These are phyloP conservation scores for Spheniscus mendiculus DNA, from an alignment of 2,113 vertebrate genomes.

Conservation along the genomic window DNA sequence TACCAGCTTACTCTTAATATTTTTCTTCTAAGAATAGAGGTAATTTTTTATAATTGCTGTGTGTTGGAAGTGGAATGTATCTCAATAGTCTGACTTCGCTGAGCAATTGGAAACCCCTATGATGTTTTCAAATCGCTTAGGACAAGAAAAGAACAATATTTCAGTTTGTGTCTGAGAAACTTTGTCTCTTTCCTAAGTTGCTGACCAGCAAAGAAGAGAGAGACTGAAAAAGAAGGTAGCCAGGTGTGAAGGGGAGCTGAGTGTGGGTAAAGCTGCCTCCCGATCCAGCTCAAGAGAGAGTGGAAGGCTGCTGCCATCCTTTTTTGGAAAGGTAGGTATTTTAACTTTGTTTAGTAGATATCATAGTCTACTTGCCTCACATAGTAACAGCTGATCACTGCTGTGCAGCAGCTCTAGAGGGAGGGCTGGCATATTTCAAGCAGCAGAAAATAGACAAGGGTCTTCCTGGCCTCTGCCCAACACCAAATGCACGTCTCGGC, in stretches of 20 bases:
- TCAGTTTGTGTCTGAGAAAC: neutral
- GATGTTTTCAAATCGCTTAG: neutral
- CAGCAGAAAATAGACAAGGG: neutral
- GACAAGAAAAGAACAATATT: neutral
- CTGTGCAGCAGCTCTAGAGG: neutral
- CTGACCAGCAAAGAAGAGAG: slow-evolving; percentile 85
- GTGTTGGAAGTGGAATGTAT: neutral
- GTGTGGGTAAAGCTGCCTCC: slow-evolving; percentile 60
- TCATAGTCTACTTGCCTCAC: neutral
- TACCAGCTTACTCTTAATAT: neutral
- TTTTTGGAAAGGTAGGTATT: slow-evolving; percentile 75
- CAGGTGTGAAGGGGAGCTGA: slow-evolving; percentile 66
- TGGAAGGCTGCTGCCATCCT: slow-evolving; percentile 53
- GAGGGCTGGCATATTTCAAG: neutral
- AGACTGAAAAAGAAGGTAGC: slow-evolving; percentile 77
- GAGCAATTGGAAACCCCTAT: neutral
- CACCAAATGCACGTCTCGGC: neutral
- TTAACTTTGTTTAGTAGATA: neutral
- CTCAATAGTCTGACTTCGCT: neutral
- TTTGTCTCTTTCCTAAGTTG: slow-evolving; percentile 77
- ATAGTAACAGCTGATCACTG: neutral
- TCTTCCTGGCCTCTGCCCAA: neutral
- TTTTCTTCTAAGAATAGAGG: neutral
- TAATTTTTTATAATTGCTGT: neutral
- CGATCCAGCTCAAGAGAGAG: slow-evolving; percentile 66